Evolutionary conservation across 2,113 vertebrate genomes (phyloP).

Genomic region (Phaethornis superciliosus): DNA sequence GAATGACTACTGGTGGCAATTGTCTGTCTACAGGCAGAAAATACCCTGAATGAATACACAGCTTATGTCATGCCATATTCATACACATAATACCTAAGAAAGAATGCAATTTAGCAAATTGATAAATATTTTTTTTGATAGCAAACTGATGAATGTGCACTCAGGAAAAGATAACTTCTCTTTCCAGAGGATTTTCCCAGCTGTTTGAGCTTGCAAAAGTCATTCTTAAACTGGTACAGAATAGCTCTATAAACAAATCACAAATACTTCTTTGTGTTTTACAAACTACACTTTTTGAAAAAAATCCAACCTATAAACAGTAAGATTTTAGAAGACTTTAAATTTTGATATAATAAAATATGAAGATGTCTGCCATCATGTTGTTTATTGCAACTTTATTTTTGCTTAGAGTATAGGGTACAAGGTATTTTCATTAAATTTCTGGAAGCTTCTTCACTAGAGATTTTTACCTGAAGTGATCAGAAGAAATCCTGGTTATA

Average conservation of each 20-base stretch:
- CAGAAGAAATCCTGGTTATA: neutral
- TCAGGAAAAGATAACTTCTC: neutral
- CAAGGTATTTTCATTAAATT: neutral
- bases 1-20: neutral
- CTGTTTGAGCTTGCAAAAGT: neutral
- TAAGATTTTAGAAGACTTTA: neutral
- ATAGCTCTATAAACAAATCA: neutral
- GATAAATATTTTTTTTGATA: neutral
- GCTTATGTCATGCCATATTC: neutral
- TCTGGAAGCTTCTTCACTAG: neutral
- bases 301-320: neutral
- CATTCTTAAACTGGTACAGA: neutral
- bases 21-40: neutral
- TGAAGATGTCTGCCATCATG: neutral
- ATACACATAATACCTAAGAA: neutral
- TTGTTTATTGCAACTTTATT: neutral
- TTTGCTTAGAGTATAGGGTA: neutral
- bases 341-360: neutral
- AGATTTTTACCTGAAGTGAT: neutral
- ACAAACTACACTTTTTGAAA: neutral
- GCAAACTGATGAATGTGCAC: neutral
- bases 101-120: neutral
- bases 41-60: neutral
- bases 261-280: neutral
- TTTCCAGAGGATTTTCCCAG: neutral